Base-by-base conservation (phyloP, 2,888 invertebrate species). In the Acronicta leporina region DNA sequence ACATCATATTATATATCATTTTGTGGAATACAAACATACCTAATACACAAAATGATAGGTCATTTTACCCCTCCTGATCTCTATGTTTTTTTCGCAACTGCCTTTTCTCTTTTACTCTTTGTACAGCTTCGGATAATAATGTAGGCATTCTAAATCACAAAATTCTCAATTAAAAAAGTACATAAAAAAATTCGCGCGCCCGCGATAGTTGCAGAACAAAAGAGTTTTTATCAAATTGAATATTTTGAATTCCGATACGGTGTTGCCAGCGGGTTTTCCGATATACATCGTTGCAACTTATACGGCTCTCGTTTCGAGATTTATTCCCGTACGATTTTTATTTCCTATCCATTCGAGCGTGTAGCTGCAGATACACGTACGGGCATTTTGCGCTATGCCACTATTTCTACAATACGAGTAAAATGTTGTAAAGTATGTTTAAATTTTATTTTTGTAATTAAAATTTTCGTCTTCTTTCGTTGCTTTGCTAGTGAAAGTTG, bases 271-370 rank as follows among this genome's bases (percentile, higher is more conserved):
- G 62, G 59, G 61, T 69, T 60, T 75, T 71, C 56, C 49, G 62
- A 60, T 73, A 69, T 66, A 72, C 70, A 67, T 66, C 56, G 73
- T 64, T 73, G 73, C 73, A 80, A 79, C 79, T 79, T 78, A 80
- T 79, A 75, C 64, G 69, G 68, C 73, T 59, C 78, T 74, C 80
- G 65, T 76, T 79, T 73, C 73, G 68, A 74, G 79, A 84, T 86
- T 78, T 79, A 81, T 77, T 75, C 69, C 57, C 62, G 64, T 67
- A 57, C 69, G 40, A 77, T 81, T 86, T 86, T 87, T 85, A 84
- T 86, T 85, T 82, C 67, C 77, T 57, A 81, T 74, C 69, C 82
- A 79, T 56, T 77, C 83, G 68, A 58, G 72, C 71, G 84, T 80
- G 68, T 52, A 58, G 73, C 35, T 60, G 49, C 38, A 56, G 70